Base-by-base conservation (phyloP, 1,140 invertebrate genomes). In the Cepaea nemoralis region DNA sequence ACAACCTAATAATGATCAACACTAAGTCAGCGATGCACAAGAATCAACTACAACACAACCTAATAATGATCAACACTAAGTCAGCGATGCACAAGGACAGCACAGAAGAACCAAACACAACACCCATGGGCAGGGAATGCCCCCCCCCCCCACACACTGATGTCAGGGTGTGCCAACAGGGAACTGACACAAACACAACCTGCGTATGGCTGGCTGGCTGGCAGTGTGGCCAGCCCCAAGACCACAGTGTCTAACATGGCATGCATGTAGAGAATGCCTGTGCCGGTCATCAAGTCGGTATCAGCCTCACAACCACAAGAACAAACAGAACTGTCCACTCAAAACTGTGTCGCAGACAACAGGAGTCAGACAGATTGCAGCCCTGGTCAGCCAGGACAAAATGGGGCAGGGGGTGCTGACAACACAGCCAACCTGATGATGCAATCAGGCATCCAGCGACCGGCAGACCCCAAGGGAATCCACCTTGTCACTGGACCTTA, bases 121-220 rank as follows among this genome's bases (percentile, higher is more conserved):
- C n/a, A n/a, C n/a, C n/a, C n/a, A n/a, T n/a, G n/a, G n/a, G n/a
- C n/a, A n/a, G n/a, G n/a, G n/a, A n/a, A n/a, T n/a, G n/a, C n/a
- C n/a, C n/a, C n/a, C n/a, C n/a, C n/a, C n/a, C n/a, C n/a, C n/a
- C n/a, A n/a, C n/a, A 69, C 66, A 69, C 66, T 37, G 12, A 35
- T 12, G 35, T 3, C 19, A 31, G 33, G 39, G 67, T 24, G 42
- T 75, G 73, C 73, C 73, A 75, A 5, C 6, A 71, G 0, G 50
- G 69, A 71, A 71, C 73, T 75, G 48, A 75, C 73, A 75, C 73
- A 48, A 75, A 27, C 45, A 75, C 73, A 75, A 71, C 37, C 59
- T 63, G n/a, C 27, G 0, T 63, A 1, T 24, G 5, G n/a, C 59
- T 27, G 10, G 59, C 8, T 63, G 59, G 27, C n/a, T 63, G 59